These are phyloP conservation scores for Tanytarsus gracilentus DNA, from an alignment of 2,888 invertebrate genomes.

Conservation along the genomic window DNA sequence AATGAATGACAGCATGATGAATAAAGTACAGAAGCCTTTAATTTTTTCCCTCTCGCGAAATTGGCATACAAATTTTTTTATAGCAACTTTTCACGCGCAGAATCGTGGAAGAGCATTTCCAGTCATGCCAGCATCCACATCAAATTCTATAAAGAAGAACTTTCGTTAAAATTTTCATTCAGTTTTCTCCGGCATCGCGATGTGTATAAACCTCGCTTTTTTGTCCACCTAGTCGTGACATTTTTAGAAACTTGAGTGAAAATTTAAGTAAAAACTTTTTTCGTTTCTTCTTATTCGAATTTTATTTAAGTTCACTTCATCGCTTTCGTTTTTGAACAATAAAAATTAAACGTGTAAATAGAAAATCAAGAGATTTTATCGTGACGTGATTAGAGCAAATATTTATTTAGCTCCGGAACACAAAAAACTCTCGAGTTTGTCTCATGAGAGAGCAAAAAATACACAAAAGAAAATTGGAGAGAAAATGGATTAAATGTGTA, in stretches of 20 bases:
- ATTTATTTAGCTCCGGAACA: too few species aligned
- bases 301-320: too few species aligned
- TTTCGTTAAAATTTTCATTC: neutral
- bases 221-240: conserved; percentile 3
- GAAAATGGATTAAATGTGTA: neutral
- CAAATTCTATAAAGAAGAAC: neutral
- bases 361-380: too few species aligned
- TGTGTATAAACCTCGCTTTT: neutral
- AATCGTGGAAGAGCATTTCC: neutral
- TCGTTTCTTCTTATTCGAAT: too few species aligned
- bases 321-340: too few species aligned
- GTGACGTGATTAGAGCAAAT: too few species aligned
- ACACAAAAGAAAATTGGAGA: neutral
- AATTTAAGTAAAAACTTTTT: too few species aligned
- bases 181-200: conserved; percentile 3
- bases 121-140: neutral
- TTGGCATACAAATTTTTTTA: neutral
- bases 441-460: too few species aligned
- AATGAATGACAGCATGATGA: too few species aligned
- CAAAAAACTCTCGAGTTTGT: too few species aligned
- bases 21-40: too few species aligned
- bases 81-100: neutral
- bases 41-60: neutral
- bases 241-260: neutral
- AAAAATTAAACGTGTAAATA: too few species aligned